Base-by-base conservation (phyloP, 2,888 invertebrate genomes). In the Morinoia aosen region DNA sequence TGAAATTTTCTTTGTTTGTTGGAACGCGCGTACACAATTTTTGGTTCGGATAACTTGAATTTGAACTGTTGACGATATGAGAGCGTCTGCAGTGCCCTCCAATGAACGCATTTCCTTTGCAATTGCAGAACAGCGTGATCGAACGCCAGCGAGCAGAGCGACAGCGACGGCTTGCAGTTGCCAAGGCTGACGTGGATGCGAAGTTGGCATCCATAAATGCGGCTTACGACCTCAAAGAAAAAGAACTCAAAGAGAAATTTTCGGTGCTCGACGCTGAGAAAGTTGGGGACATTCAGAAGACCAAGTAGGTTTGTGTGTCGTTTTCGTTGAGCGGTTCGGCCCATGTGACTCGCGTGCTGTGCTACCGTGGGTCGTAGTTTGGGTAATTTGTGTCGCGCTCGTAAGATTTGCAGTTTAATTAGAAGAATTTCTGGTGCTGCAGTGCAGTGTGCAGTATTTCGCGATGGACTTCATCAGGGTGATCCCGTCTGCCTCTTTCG, bases 201-300 rank as follows among this genome's bases (percentile, higher is more conserved):
- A 96, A 96, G 40, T 56, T 96, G 25, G 95, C 95, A 8, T 88
- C 95, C 56, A 95, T 96, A 14, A 95, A 96, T 56, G 95, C 95
- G 10, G 95, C 94, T 94, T 96, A 95, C 64, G 94, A 95, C 88
- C 96, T 96, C 58, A 96, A 96, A 61, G 96, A 96, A 40, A 94
- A 95, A 56, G 96, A 96, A 56, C 88, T 96, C 95, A 95, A 95
- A 61, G 88, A 88, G 16, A 96, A 96, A 58, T 96, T 96, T 33
- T 39, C 90, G 1, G 39, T 12, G 88, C 88, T 88, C n/a, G 88
- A 88, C 88, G 0, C n/a, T 90, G 39, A 39, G 40, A 90, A 40
- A 12, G 14, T 40, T 8, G 14, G 12, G 7, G 40, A 90, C 76
- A 33, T 90, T 90, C 90, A 12, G 39, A 90, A 90, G 19, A 90